A percentile compares a stretch with the other conserved stretches of the same genome.
Conservation (phyloP, 2,113 vertebrate genomes). For the Gymnocephalus cernua region DNA sequence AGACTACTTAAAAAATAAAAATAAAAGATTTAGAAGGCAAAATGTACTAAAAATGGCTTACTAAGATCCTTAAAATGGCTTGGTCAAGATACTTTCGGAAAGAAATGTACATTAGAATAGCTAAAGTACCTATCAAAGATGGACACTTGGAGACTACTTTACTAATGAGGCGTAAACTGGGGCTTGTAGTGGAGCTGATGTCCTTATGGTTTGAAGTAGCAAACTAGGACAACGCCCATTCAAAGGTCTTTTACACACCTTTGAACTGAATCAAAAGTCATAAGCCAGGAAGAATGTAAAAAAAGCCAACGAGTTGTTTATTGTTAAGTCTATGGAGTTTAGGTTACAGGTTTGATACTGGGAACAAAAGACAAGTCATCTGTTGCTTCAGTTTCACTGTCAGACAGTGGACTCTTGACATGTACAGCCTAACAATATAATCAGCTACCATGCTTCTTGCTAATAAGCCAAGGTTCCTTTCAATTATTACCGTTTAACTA, state of each 20-base stretch:
- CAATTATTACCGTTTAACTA: conserved; percentile 54
- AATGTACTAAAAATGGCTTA: conserved; percentile 65
- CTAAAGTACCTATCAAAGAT: conserved; percentile 30
- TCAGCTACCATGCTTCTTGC: conserved; percentile 61
- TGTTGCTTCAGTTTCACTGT: conserved; percentile 34
- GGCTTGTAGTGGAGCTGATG: conserved; percentile 20
- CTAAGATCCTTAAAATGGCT: conserved; percentile 55
- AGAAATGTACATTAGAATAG: conserved; percentile 28
- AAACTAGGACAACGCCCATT: conserved; percentile 60
- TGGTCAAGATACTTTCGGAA: conserved; percentile 38
- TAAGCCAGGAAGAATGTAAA: conserved; percentile 80
- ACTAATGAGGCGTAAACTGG: conserved; percentile 39
- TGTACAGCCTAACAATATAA: conserved; percentile 58
- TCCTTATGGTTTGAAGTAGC: conserved; percentile 59
- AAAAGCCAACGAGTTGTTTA: conserved; percentile 84
- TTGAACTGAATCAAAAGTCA: conserved; percentile 80
- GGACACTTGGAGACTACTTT: conserved; percentile 16
- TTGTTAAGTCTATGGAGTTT: conserved; percentile 82
- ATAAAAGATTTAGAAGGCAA: background rate
- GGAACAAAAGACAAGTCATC: conserved; percentile 67
- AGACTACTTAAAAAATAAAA: conserved; percentile 19
- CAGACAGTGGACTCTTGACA: conserved; percentile 62
- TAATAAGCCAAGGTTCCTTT: conserved; percentile 44
- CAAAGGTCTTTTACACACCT: conserved; percentile 82
- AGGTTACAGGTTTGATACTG: conserved; percentile 78